phyloP scores from a whole-genome alignment of 37 sponge, comb jelly and placozoan species.

The Beroe forskalii region DNA sequence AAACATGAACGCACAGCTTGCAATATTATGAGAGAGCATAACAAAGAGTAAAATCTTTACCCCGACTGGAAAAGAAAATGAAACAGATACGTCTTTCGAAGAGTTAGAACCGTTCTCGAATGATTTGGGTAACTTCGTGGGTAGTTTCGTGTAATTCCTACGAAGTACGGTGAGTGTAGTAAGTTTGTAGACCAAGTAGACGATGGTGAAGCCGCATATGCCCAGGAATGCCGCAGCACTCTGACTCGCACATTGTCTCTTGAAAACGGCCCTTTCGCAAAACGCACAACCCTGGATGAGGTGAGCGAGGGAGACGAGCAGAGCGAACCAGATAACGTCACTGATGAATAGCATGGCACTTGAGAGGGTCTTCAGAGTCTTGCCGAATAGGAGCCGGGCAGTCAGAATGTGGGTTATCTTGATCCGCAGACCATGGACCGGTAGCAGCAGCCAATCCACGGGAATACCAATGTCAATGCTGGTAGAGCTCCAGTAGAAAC shows the following conservation, averaged over 20 bases:
- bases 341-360: not conserved
- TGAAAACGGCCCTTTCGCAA: not conserved
- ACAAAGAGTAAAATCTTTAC: too few relatives aligned
- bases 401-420: not conserved
- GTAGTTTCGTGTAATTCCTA: not conserved
- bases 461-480: not conserved
- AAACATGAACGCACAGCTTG: too few relatives aligned
- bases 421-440: not conserved
- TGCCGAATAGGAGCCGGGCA: not conserved
- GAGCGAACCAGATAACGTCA: not conserved
- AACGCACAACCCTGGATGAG: not conserved
- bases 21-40: too few relatives aligned
- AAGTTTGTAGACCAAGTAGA: not conserved
- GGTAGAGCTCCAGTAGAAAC: not conserved
- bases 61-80: too few relatives aligned
- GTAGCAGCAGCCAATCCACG: not conserved
- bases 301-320: not conserved
- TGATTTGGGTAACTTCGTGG: too few relatives aligned
- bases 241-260: not conserved
- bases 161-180: not conserved
- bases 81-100: too few relatives aligned
- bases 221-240: too few relatives aligned
- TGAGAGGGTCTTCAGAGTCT: not conserved
- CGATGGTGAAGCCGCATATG: too few relatives aligned
- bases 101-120: too few relatives aligned